These are phyloP conservation scores for Pseudotriccus pelzelni DNA, from an alignment of 2,797 vertebrate species.

Conservation along the genomic window DNA sequence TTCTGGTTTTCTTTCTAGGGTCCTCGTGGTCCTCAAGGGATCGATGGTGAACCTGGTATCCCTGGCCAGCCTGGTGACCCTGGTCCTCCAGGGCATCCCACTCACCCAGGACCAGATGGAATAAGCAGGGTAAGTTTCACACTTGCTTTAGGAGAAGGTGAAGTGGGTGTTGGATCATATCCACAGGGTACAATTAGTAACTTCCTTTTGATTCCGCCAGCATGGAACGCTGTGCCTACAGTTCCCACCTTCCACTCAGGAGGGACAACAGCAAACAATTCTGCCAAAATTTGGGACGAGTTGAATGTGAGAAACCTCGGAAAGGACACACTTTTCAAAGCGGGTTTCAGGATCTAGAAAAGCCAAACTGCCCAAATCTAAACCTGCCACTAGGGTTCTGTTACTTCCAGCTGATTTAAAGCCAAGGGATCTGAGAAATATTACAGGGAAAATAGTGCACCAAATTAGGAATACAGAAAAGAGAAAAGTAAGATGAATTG, in stretches of 20 bases:
- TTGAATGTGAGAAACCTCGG: neutral
- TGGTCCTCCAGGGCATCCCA: constrained; percentile 89
- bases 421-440: neutral
- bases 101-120: constrained; percentile 83
- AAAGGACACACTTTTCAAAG: neutral
- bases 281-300: neutral
- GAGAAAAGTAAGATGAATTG: neutral
- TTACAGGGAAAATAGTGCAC: neutral
- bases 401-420: neutral
- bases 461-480: neutral
- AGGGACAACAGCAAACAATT: neutral
- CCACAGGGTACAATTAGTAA: rapidly evolving
- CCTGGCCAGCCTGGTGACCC: constrained; percentile 93
- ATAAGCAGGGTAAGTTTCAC: constrained; percentile 79
- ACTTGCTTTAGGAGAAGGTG: neutral
- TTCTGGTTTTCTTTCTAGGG: constrained; percentile 77
- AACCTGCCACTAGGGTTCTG: neutral
- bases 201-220: neutral
- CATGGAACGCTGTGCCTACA: rapidly evolving
- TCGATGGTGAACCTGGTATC: constrained; percentile 94
- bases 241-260: neutral
- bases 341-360: neutral
- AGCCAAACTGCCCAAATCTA: neutral
- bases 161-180: neutral
- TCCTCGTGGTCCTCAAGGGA: constrained; percentile 85